Evolutionary conservation across 2,888 invertebrate species (phyloP), one percentile per base, ranked within the genome.

Genomic region (Campopleginae sp.): DNA sequence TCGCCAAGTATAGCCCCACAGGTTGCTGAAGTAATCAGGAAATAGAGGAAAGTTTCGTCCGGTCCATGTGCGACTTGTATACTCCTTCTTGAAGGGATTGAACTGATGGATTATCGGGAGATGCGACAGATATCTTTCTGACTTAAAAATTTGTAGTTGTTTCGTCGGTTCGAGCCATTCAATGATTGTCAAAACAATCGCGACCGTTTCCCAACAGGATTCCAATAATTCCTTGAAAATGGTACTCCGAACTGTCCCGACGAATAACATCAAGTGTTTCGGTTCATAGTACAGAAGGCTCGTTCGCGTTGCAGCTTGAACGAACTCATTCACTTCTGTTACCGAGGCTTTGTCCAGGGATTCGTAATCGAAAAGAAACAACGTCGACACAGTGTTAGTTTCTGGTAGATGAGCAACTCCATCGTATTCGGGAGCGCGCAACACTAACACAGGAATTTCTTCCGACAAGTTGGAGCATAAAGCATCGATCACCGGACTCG

Each of bases 11-110:
- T 88, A 85, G 6, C 88, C 87, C 33, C 88, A 33, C 72, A 90
- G 83, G 74, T 91, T 72, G 0, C 2, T 23, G 3, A 86, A 7
- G 33, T 90, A 88, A 38, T 89, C 72, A 0, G 90, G 89, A 68
- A 89, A 89, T 65, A 86, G 75, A 17, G 77, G n/a, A 17, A 23
- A 54, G 8, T 19, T n/a, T 4, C 31, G 14, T 5, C 48, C 33
- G 4, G 84, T 68, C 75, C 86, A 86, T 0, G 42, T 31, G 12
- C 44, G 46, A 2, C 58, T 80, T 3, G 58, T 71, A 44, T 81
- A 85, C 42, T 31, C n/a, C 0, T 85, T 81, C 7, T 61, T 84
- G 38, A 89, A 89, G 0, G 87, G 88, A 85, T 89, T 88, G 7
- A 86, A 84, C 8, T 70, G 78, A 77, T 88, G 88, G 54, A 88